Percentiles rank a stretch among this genome's conserved stretches.
phyloP scores from a whole-genome alignment of 2,797 vertebrate genomes.

The Furcifer pardalis region DNA sequence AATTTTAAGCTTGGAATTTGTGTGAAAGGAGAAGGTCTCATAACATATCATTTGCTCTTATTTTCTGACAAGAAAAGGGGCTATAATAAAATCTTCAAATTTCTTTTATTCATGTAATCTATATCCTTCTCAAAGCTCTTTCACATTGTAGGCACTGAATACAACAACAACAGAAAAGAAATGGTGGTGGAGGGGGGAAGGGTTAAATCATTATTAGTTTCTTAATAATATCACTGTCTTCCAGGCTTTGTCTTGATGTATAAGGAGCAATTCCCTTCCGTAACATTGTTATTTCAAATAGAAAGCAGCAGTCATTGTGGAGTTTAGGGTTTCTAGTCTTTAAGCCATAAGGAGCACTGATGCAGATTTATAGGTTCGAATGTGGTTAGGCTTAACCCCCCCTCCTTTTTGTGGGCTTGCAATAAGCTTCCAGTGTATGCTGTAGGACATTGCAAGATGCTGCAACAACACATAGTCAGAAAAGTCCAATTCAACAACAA shows the following conservation, averaged over 20 bases:
- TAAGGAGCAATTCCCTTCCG: slow-evolving; percentile 45
- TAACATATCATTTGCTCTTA: neutral
- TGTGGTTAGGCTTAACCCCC: slow-evolving; percentile 57
- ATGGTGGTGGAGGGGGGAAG: neutral
- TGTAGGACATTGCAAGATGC: slow-evolving; percentile 53
- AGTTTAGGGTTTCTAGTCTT: slow-evolving; percentile 63
- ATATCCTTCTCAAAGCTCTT: neutral
- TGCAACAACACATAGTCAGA: slow-evolving; percentile 47
- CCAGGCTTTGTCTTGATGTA: slow-evolving; percentile 48
- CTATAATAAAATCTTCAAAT: neutral
- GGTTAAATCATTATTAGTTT: neutral
- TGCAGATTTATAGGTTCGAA: slow-evolving; percentile 66
- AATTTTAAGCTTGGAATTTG: slow-evolving; percentile 3
- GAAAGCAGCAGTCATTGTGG: slow-evolving; percentile 32
- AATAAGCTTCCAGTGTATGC: slow-evolving; percentile 57
- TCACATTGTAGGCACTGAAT: neutral
- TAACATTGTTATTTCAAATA: slow-evolving; percentile 51
- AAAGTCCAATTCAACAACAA: slow-evolving; percentile 49
- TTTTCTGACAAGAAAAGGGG: neutral
- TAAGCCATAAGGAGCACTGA: slow-evolving; percentile 54
- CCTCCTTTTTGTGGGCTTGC: slow-evolving; percentile 55
- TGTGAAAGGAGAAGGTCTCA: neutral
- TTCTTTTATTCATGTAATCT: neutral
- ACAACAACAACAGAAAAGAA: slow-evolving; percentile 11
- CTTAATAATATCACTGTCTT: slow-evolving; percentile 30